phyloP scores from a whole-genome alignment of 2,888 invertebrate species.

The Polia nebulosa region DNA sequence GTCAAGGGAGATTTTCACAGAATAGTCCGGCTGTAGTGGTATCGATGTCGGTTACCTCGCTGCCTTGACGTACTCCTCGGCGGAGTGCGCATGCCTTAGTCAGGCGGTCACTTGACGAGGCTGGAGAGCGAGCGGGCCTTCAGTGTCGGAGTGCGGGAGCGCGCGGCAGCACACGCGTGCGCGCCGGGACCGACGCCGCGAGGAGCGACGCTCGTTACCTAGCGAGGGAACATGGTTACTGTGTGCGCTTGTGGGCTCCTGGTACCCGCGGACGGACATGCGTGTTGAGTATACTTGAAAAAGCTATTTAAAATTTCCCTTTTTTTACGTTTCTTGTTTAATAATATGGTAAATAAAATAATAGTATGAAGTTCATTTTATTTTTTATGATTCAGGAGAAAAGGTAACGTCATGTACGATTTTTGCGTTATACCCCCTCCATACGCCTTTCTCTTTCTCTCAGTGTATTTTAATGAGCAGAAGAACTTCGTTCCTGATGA shows the following conservation, averaged over 20 bases:
- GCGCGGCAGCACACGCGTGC: conserved; percentile 87
- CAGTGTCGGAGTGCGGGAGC: conserved; percentile 89
- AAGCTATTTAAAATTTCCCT: neutral
- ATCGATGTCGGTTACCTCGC: conserved; percentile 43
- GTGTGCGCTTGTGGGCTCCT: conserved; percentile 2
- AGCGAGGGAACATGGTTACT: conserved; percentile 2
- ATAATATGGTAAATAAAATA: neutral
- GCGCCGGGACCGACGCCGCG: conserved; percentile 89
- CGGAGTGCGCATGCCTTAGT: conserved; percentile 68
- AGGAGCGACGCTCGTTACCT: conserved; percentile 87
- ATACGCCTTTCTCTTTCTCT: too few relatives aligned
- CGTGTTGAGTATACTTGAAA: neutral
- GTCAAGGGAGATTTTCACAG: too few relatives aligned
- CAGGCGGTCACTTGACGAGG: conserved; percentile 90
- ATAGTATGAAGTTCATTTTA: too few relatives aligned
- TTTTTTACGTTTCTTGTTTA: neutral
- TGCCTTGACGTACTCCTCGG: conserved; percentile 30
- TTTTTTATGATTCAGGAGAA: too few relatives aligned
- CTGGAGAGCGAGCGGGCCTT: conserved; percentile 90
- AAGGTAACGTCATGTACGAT: too few relatives aligned
- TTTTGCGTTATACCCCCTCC: too few relatives aligned
- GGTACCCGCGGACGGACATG: conserved; percentile 39
- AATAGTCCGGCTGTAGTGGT: conserved; percentile 18
- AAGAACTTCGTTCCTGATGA: too few relatives aligned
- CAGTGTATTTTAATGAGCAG: too few relatives aligned